Evolutionary conservation across 2,797 vertebrate species (phyloP), one percentile per base, ranked within the genome.

Genomic region (Lindbergichthys nudifrons): DNA sequence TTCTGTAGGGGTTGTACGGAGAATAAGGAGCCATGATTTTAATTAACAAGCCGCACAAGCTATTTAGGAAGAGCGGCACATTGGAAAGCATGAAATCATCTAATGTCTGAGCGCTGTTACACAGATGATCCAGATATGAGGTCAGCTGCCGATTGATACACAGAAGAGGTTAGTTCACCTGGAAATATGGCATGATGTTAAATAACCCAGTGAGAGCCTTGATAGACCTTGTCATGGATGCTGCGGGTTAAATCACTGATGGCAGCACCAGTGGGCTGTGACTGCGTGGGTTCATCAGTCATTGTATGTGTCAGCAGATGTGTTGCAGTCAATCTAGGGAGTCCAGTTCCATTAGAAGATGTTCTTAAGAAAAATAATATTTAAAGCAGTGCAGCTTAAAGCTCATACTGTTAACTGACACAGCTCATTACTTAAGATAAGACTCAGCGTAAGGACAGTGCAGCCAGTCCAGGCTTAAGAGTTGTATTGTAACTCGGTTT

Each of bases 91-190:
- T 70, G 70, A 70, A 63, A 65, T 73, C 5, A 71, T 51, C 60
- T 64, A 65, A 63, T 76, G 77, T 77, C 65, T 69, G 64, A 52
- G 63, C 13, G 47, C 65, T 9, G 69, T 59, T 48, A 61, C 47
- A 64, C 47, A 19, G 80, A 82, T 73, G 76, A 85, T 89, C 58
- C 77, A 80, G 83, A 87, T 81, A 67, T 80, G 77, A 89, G 87
- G 82, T 88, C 90, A 80, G 85, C 75, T 43, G 76, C 73, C 70
- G 73, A 83, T 65, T 81, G 88, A 83, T 80, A 63, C 52, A 30
- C 30, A 39, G 61, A n/a, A 62, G 79, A 74, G 79, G 88, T 87
- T 73, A 82, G 79, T 78, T 70, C 68, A 73, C 60, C 39, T 65
- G 64, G 45, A 73, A 70, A 57, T 36, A 57, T 16, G 68, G 30